Evolutionary conservation across 1,140 invertebrate species (phyloP).

Genomic region (Apis laboriosa): DNA sequence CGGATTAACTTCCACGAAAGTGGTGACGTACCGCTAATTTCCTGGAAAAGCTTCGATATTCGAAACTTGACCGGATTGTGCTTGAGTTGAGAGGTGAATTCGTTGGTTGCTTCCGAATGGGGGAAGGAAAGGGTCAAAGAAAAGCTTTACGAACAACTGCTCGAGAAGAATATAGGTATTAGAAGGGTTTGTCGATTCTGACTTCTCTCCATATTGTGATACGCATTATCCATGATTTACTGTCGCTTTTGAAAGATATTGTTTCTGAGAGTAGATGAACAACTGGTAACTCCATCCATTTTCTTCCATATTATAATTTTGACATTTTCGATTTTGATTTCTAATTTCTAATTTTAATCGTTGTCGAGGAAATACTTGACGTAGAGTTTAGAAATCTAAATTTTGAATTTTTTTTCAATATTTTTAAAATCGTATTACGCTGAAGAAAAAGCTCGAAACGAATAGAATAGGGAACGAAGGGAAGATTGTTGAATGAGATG

Average conservation of each 20-base stretch:
- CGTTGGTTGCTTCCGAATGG: neutral
- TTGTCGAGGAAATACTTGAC: no score
- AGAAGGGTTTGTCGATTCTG: neutral
- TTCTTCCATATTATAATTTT: no score
- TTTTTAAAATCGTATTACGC: no score
- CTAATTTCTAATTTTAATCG: no score
- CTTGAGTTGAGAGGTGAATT: no score
- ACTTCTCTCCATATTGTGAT: neutral
- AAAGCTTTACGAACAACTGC: rapidly evolving
- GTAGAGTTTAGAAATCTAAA: no score
- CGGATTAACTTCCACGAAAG: conserved; percentile 67
- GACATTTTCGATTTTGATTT: no score
- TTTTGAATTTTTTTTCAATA: no score
- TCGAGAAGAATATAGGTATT: neutral
- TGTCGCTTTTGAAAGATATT: neutral
- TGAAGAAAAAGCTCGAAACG: no score
- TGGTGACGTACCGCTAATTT: conserved; percentile 61
- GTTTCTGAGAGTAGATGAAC: no score
- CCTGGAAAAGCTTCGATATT: conserved; percentile 30
- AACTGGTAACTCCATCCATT: neutral
- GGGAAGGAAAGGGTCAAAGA: neutral
- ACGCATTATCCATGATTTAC: neutral
- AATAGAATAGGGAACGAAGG: no score
- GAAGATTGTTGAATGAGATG: no score
- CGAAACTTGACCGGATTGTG: neutral